Evolutionary conservation across 2,888 invertebrate genomes (phyloP), one percentile per base, ranked within the genome.

Genomic region (Catocala nupta): DNA sequence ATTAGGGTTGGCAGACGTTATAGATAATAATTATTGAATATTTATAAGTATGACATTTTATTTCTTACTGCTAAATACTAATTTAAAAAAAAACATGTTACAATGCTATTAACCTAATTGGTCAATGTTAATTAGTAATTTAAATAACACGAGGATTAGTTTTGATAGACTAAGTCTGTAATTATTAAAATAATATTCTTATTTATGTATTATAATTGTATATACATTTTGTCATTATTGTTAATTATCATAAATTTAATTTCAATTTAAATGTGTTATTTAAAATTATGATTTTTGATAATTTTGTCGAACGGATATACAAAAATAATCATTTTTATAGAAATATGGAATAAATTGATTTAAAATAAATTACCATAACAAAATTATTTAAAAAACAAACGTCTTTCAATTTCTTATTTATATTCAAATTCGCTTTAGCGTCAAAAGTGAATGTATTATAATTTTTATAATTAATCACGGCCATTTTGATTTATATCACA

Each of bases 381-480:
- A 55, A 16, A 12, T 5, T 47, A 52, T 55, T 60, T 61, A 11
- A 58, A 65, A 73, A 73, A 67, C 61, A 71, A 77, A 73, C 50
- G 25, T 51, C 13, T 58, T 48, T 43, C 63, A 67, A 68, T 73
- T 63, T 67, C 63, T 53, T 70, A 73, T 70, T 65, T 59, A 73
- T 68, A 75, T 74, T 75, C 62, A 73, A 73, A 73, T 73, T 64
- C 16, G 55, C n/a, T 75, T 64, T 65, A 44, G 50, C 57, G 50
- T 64, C 53, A 49, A 63, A 63, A 72, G 63, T 65, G 59, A 74
- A 72, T 74, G 57, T 67, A 47, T 42, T 57, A 55, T 61, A 62
- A 50, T 34, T 59, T 59, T 63, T 36, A 48, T 73, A 70, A 73
- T 75, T 66, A 75, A 68, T 68, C 57, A 65, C 48, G 61, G 9